These are phyloP conservation scores for Rhyacophila brunnea DNA, from an alignment of 1,140 invertebrate species.

Conservation along the genomic window DNA sequence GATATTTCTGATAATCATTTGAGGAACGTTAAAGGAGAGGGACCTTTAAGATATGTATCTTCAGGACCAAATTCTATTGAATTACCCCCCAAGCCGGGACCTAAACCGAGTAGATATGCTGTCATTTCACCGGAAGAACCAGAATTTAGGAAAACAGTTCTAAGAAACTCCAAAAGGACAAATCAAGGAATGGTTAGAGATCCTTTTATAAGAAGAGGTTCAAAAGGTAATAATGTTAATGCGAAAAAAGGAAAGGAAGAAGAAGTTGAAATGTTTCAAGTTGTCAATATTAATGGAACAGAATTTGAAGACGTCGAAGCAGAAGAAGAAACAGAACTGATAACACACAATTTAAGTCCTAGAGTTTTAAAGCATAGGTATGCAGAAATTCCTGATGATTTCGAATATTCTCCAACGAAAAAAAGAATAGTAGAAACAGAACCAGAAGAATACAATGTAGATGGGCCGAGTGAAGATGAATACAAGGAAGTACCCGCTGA, in stretches of 20 bases:
- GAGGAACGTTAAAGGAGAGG: constrained; percentile 35
- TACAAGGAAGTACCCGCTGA: constrained; percentile 56
- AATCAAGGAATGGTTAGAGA: not conserved
- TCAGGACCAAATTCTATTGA: constrained; percentile 8
- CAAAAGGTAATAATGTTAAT: not conserved
- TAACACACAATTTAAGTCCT: constrained; percentile 9
- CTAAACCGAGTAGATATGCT: constrained; percentile 19
- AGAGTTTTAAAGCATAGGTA: constrained; percentile 42
- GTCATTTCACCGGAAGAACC: not conserved
- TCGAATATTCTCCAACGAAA: constrained; percentile 58
- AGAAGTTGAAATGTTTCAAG: constrained; percentile 36
- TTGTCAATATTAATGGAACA: constrained; percentile 35
- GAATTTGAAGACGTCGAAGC: constrained; percentile 44
- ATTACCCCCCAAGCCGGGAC: constrained; percentile 25
- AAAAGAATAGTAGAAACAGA: constrained; percentile 57
- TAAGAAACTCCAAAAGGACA: not conserved
- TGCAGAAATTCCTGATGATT: constrained; percentile 57
- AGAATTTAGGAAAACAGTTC: not conserved
- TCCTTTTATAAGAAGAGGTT: not conserved
- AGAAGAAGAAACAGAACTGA: constrained; percentile 38
- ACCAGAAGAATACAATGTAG: constrained; percentile 58
- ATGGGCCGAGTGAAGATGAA: constrained; percentile 58
- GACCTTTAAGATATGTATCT: constrained; percentile 21
- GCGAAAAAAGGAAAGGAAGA: constrained; percentile 32
- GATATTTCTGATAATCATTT: constrained; percentile 54